These are phyloP conservation scores for Brotula barbata DNA, from an alignment of 2,797 vertebrate genomes.

Conservation along the genomic window DNA sequence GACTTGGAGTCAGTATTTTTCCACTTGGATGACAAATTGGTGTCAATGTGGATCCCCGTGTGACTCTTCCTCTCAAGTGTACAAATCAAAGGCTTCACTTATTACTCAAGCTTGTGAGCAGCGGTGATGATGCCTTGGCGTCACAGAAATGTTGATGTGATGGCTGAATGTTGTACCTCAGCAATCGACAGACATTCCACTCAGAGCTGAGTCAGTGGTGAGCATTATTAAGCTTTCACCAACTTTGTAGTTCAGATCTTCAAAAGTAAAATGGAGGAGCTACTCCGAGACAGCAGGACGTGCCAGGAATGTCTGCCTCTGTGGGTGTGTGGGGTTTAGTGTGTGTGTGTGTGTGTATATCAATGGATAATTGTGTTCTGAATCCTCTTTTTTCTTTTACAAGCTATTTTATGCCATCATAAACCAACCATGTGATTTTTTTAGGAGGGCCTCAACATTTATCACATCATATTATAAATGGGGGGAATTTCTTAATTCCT, in stretches of 20 bases:
- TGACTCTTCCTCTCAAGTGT: constrained; percentile 21
- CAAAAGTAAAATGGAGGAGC: constrained; percentile 6
- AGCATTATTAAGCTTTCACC: constrained; percentile 26
- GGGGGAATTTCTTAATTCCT: too few species aligned
- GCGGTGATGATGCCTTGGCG: background rate
- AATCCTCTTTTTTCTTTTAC: background rate
- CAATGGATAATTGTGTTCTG: background rate
- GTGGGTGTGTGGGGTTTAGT: constrained; percentile 15
- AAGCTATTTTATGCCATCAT: too few species aligned
- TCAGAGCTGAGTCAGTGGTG: constrained; percentile 1
- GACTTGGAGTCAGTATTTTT: constrained; percentile 14
- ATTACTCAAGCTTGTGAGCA: background rate
- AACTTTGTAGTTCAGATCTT: constrained; percentile 20
- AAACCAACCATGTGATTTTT: too few species aligned
- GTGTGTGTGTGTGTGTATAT: constrained; percentile 14
- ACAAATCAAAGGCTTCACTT: background rate
- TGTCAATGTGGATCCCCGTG: constrained; percentile 9
- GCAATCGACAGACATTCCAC: background rate
- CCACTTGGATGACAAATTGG: constrained; percentile 22
- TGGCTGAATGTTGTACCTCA: background rate
- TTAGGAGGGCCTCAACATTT: too few species aligned
- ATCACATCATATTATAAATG: too few species aligned
- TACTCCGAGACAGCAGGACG: constrained; percentile 26
- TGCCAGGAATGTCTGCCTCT: constrained; percentile 33
- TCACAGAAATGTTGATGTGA: too few species aligned